phyloP scores from a whole-genome alignment of 2,113 vertebrate species.

The Mesitornis unicolor region DNA sequence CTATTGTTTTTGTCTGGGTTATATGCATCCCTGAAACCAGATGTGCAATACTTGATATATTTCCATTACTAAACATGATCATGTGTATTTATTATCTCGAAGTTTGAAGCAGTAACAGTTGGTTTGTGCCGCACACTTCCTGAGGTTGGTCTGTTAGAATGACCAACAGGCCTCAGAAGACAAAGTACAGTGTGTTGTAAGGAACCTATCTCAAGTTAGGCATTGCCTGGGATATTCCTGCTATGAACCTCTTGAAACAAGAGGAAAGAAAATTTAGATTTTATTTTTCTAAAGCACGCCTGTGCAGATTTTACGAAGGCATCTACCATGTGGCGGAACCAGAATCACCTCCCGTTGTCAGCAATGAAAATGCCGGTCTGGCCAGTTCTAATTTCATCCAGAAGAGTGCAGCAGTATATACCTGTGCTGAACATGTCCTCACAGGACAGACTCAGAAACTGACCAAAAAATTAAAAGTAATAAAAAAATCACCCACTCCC shows the following conservation, averaged over 20 bases:
- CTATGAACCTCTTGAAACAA: not conserved
- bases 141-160: not conserved
- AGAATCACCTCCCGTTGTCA: not conserved
- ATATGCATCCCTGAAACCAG: conserved; percentile 55
- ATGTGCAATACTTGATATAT: conserved; percentile 41
- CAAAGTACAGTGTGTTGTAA: not conserved
- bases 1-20: conserved; percentile 50
- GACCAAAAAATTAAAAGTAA: not conserved
- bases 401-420: conserved; percentile 30
- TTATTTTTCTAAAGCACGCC: not conserved
- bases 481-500: not conserved
- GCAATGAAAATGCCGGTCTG: not conserved
- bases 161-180: not conserved
- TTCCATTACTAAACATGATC: conserved; percentile 21
- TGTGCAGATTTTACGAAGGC: not conserved
- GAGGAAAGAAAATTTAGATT: not conserved
- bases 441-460: not conserved
- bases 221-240: not conserved
- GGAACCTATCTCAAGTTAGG: not conserved
- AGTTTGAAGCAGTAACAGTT: not conserved
- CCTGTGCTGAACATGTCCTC: not conserved
- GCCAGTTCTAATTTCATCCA: conserved; percentile 21
- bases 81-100: not conserved
- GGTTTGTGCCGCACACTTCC: not conserved
- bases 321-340: not conserved